A percentile compares a stretch with the other conserved stretches of the same genome.
phyloP scores from a whole-genome alignment of 1,140 invertebrate genomes.

The Drosophila aff. region DNA sequence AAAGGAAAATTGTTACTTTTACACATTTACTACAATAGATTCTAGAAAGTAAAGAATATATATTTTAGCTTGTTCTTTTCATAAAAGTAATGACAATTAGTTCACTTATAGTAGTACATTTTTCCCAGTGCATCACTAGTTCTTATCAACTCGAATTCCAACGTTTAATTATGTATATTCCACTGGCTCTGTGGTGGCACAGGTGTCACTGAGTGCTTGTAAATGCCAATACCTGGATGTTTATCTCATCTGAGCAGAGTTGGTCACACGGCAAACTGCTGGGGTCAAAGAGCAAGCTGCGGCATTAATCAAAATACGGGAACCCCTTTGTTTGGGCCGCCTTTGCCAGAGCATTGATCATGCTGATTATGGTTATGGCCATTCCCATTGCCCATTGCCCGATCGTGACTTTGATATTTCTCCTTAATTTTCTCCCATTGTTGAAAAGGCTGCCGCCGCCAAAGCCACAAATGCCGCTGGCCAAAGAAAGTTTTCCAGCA shows the following conservation, averaged over 20 bases:
- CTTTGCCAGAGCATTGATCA: constrained; percentile 59
- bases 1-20: not conserved
- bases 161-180: constrained; percentile 29
- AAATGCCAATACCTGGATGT: constrained; percentile 31
- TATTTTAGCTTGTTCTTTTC: not conserved
- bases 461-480: constrained; percentile 42
- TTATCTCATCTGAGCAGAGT: not conserved
- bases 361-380: constrained; percentile 64
- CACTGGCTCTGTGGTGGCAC: constrained; percentile 11
- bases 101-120: not conserved
- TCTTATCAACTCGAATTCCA: constrained; percentile 50
- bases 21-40: not conserved
- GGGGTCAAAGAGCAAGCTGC: constrained; percentile 67
- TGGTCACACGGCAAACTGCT: not conserved
- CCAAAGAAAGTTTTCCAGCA: constrained; percentile 70
- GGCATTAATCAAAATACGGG: constrained; percentile 70
- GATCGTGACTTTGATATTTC: constrained; percentile 82
- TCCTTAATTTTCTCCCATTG: constrained; percentile 74
- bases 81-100: not conserved
- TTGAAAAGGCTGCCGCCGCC: constrained; percentile 44
- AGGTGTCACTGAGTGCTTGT: constrained; percentile 52
- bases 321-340: constrained; percentile 48
- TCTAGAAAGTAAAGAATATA: not conserved
- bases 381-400: constrained; percentile 36
- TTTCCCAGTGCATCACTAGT: constrained; percentile 3